Conservation (phyloP, 1,140 invertebrate species). For the Papilio aristodemus region DNA sequence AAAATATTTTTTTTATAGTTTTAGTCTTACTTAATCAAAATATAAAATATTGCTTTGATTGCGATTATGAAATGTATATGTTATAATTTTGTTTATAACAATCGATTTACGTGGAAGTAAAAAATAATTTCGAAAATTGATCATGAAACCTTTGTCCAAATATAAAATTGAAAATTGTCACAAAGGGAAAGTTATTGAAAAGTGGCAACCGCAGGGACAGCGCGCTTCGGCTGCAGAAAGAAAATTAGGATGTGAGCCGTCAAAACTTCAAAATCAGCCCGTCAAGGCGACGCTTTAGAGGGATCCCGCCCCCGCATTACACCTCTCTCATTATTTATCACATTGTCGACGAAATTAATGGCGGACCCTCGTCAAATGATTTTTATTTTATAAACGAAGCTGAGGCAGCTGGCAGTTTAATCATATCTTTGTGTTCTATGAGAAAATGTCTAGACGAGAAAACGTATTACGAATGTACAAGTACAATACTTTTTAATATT, state of each 20-base stretch:
- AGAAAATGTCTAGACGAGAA: conserved; percentile 39
- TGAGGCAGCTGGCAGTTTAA: conserved; percentile 74
- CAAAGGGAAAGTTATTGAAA: conserved; percentile 65
- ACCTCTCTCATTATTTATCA: conserved; percentile 79
- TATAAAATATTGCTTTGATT: too few species aligned
- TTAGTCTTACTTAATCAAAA: too few species aligned
- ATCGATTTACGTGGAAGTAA: not conserved
- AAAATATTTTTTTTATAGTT: too few species aligned
- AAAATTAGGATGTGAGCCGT: conserved; percentile 77
- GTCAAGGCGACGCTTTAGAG: conserved; percentile 67
- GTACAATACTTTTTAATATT: too few species aligned
- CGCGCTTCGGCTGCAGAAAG: conserved; percentile 55
- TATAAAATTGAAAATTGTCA: conserved; percentile 44
- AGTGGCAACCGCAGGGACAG: conserved; percentile 54
- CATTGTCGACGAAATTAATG: conserved; percentile 79
- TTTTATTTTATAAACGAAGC: conserved; percentile 77
- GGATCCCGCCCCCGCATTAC: conserved; percentile 73
- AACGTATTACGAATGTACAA: not conserved
- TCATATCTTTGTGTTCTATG: conserved; percentile 69
- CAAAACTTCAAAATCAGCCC: conserved; percentile 74
- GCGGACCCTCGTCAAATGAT: conserved; percentile 77
- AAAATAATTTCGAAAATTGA: too few species aligned
- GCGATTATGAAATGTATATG: too few species aligned
- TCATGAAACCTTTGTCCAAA: conserved; percentile 8
- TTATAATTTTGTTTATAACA: not conserved